Evolutionary conservation across 2,797 vertebrate genomes (phyloP).

Genomic region (Pelodytes ibericus): DNA sequence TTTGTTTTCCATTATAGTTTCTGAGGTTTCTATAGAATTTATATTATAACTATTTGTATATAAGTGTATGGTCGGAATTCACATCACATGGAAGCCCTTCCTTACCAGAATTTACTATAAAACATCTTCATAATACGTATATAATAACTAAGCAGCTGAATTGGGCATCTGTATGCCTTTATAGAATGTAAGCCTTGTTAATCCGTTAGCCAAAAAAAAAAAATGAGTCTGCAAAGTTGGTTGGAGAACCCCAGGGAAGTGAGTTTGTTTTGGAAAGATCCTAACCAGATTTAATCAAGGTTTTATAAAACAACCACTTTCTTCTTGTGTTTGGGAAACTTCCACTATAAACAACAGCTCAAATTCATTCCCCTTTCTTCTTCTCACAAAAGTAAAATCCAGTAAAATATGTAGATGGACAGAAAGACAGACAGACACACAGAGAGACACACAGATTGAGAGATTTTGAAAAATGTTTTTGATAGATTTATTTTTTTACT

Average conservation of each 20-base stretch:
- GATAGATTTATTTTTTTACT: too few species aligned
- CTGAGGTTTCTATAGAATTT: too few species aligned
- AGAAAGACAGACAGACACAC: too few species aligned
- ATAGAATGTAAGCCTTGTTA: not conserved
- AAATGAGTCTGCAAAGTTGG: not conserved
- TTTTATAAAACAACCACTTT: not conserved
- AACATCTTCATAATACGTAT: not conserved
- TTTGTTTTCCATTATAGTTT: too few species aligned
- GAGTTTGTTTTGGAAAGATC: conserved; percentile 14
- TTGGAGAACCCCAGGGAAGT: not conserved
- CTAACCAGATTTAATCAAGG: conserved; percentile 1
- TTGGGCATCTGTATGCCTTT: not conserved
- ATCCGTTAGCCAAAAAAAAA: not conserved
- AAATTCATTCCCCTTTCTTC: not conserved
- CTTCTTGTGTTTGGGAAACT: not conserved
- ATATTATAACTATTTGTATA: too few species aligned
- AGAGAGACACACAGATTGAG: too few species aligned
- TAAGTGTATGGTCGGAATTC: too few species aligned
- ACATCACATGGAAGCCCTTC: not conserved
- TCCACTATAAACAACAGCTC: conserved; percentile 1
- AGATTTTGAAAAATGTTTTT: too few species aligned
- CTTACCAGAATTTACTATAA: not conserved
- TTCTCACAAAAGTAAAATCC: not conserved
- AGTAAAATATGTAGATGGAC: too few species aligned
- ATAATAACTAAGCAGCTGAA: not conserved